Evolutionary conservation across 2,113 vertebrate genomes (phyloP), one percentile per base, ranked within the genome.

Genomic region (Castor canadensis): DNA sequence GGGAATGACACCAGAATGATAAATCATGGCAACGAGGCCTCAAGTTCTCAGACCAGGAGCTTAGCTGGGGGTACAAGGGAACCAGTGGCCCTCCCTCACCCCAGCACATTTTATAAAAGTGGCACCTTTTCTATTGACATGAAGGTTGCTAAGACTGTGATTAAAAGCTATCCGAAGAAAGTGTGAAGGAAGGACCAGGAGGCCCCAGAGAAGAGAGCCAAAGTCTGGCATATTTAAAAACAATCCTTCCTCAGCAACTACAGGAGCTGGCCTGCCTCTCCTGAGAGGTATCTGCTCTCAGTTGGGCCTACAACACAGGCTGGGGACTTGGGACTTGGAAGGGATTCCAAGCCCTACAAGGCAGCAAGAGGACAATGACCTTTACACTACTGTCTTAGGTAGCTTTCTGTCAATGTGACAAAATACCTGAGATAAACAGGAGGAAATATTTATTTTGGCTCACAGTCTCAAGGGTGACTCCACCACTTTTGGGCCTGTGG

Each of bases 1-100:
- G 28, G 85, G 82, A 95, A 93, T 87, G 93, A 54, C 82, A 89
- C 72, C 85, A 80, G 95, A 91, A 87, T 79, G 89, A 92, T 67
- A 96, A 95, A 86, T 84, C 69, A 75, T 5, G 52, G 86, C 84
- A 77, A 38, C 0, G 35, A 95, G 96, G 73, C n/a, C 75, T 77
- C 13, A 30, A 0, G 3, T 71, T 94, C 67, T 87, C 72, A 89
- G 77, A 56, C 5, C 38, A 76, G 58, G 64, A 86, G 45, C 67
- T 64, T n/a, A 49, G 67, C 77, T 2, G 20, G 32, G 10, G 60
- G 60, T 56, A 6, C 66, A 67, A 49, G 35, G 10, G 38, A 56
- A 28, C 35, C 0, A 24, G 71, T 75, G 35, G 32, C 20, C 40
- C n/a, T 6, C 30, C 1, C 1, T 54, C 64, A 1, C 56, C 66